Evolutionary conservation across 2,888 invertebrate genomes (phyloP), one percentile per base, ranked within the genome.

Genomic region (Enoplolaimus lenunculus): DNA sequence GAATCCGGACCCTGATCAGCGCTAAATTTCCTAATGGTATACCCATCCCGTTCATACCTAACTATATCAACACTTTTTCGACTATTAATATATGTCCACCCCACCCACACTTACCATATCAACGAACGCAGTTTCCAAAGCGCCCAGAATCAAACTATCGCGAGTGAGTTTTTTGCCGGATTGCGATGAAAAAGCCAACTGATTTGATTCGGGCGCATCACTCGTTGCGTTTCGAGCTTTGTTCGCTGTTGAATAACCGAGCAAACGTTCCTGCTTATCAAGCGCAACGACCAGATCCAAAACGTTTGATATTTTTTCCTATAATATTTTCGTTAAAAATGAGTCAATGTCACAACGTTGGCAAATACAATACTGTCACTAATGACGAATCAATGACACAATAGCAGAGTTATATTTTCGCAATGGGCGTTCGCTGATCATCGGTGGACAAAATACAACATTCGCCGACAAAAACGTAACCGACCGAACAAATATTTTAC

Each of bases 91-190:
- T n/a, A n/a, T n/a, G n/a, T n/a, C n/a, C n/a, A n/a, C n/a, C n/a
- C n/a, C n/a, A n/a, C n/a, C n/a, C n/a, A n/a, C n/a, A n/a, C 73
- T 73, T 79, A 85, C 87, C 87, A 89, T 88, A 77, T 87, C 86
- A 77, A 86, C 84, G 80, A 90, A 91, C 1, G 90, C 87, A 69
- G 87, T 84, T 82, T 91, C 90, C 69, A 91, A 82, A 0, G 90
- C 90, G 68, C 91, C 91, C 72, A 86, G 84, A 33, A 91, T 86
- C 64, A 90, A 82, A 71, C 85, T 84, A 76, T 88, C 88, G 72
- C 84, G 83, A 26, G 85, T 82, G 26, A 86, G 82, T 34, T 75
- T 75, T 68, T 77, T 77, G 31, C 77, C 77, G 34, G 2, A 2
- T 2, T 30, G 21, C 62, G 70, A 3, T 2, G 29, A n/a, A 31